phyloP scores from a whole-genome alignment of 2,113 vertebrate species.

The Anhinga rufa region DNA sequence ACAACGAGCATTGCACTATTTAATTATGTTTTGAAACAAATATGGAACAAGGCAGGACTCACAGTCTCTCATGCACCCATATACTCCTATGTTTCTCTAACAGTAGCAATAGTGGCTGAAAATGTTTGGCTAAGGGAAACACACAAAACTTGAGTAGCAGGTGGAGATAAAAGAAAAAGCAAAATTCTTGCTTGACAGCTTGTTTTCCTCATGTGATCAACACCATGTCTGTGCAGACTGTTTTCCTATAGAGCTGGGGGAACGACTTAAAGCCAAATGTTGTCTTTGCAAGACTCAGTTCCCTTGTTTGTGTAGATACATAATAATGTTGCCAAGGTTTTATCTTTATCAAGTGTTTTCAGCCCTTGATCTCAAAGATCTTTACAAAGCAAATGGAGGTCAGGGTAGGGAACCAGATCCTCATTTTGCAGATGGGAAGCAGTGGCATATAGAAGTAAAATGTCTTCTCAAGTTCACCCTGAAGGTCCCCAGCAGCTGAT shows the following conservation, averaged over 20 bases:
- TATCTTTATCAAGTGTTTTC: neutral
- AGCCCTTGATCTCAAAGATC: neutral
- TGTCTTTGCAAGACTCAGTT: neutral
- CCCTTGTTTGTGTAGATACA: neutral
- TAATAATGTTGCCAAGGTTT: neutral
- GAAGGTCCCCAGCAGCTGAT: neutral
- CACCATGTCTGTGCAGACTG: neutral
- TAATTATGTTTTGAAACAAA: neutral
- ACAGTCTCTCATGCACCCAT: accelerated
- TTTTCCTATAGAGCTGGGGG: neutral
- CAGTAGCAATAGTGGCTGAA: neutral
- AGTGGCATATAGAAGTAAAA: neutral
- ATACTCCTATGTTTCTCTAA: neutral
- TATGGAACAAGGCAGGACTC: neutral
- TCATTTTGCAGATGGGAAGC: neutral
- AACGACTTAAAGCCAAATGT: neutral
- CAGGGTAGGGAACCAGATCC: neutral
- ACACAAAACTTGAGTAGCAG: neutral
- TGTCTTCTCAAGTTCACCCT: neutral
- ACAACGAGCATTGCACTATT: neutral
- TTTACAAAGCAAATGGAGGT: neutral
- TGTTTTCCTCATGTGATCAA: neutral
- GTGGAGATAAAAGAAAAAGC: neutral
- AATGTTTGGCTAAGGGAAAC: neutral
- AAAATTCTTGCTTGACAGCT: neutral